These are phyloP conservation scores for Ophion ventricosus DNA, from an alignment of 2,888 invertebrate genomes.

Conservation along the genomic window DNA sequence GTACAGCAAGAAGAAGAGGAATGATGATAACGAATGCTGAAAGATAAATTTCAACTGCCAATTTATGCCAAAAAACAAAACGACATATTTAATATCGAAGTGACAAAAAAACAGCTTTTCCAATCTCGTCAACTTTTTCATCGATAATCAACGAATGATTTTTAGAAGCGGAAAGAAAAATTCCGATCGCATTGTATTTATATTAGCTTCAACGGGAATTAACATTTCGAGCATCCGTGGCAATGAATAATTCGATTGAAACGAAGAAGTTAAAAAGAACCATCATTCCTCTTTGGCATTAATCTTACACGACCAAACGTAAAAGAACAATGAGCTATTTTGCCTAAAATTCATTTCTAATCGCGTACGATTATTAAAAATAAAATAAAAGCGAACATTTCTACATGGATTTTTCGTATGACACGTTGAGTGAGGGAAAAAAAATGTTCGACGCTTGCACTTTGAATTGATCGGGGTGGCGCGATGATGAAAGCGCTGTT, in stretches of 20 bases:
- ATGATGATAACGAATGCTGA: conserved; percentile 66
- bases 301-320: conserved; percentile 64
- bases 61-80: conserved; percentile 74
- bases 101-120: conserved; percentile 12
- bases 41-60: conserved; percentile 74
- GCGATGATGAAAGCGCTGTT: neutral
- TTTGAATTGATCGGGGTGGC: conserved; percentile 3
- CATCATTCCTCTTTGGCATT: conserved; percentile 74
- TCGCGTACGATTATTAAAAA: neutral
- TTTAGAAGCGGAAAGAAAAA: neutral
- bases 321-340: conserved; percentile 68
- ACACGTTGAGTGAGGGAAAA: neutral
- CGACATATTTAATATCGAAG: conserved; percentile 43
- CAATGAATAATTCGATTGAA: conserved; percentile 12
- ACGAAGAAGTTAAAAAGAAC: conserved; percentile 21
- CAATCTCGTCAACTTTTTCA: conserved; percentile 1
- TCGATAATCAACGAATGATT: conserved; percentile 31
- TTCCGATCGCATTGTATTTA: neutral
- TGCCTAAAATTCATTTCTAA: conserved; percentile 64
- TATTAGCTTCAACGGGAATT: neutral
- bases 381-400: neutral
- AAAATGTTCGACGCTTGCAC: conserved; percentile 28
- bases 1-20: conserved; percentile 70
- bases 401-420: neutral
- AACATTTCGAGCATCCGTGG: conserved; percentile 14